phyloP scores from a whole-genome alignment of 2,797 vertebrate species.

The Halcyon chelicuti region DNA sequence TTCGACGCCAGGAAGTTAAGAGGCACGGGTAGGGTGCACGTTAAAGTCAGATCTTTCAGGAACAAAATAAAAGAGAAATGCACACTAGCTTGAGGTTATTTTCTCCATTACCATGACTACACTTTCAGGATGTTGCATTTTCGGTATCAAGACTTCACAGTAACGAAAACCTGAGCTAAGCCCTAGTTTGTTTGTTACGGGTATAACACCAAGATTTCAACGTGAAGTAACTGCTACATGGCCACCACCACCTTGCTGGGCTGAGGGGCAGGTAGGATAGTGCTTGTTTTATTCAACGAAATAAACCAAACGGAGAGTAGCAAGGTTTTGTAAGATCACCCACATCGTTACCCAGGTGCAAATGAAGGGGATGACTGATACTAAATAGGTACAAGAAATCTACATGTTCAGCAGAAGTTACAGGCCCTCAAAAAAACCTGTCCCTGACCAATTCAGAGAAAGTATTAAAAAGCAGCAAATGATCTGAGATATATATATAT shows the following conservation, averaged over 20 bases:
- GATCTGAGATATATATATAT: background rate
- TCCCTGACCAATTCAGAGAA: background rate
- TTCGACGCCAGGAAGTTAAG: background rate
- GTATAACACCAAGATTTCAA: background rate
- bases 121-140: background rate
- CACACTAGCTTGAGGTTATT: background rate
- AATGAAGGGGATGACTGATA: rapidly evolving
- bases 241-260: background rate
- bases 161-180: background rate
- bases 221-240: background rate
- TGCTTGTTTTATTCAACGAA: background rate
- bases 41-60: background rate
- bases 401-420: background rate
- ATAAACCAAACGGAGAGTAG: background rate
- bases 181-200: background rate
- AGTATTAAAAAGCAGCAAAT: background rate
- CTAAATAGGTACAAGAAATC: background rate
- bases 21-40: background rate
- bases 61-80: background rate
- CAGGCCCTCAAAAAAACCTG: background rate
- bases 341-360: background rate
- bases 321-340: background rate
- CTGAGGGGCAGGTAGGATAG: background rate
- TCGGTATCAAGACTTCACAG: background rate
- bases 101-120: background rate